Evolutionary conservation across 2,113 vertebrate species (phyloP), one percentile per base, ranked within the genome.

Genomic region (Phyllopteryx taeniolatus): DNA sequence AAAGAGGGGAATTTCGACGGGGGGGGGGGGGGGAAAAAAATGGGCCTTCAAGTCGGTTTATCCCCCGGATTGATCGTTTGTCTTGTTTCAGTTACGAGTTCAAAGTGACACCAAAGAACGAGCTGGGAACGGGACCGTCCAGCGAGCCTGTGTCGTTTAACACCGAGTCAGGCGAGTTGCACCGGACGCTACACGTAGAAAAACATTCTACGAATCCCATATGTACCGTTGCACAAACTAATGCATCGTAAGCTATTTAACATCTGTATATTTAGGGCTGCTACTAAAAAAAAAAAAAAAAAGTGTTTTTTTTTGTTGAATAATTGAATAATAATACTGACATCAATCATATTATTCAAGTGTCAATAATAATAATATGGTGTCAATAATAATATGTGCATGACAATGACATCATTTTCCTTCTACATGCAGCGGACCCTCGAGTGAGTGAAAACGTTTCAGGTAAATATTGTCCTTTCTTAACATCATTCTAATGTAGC

Each of bases 81-180:
- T 67, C 80, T 65, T 67, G 57, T 87, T 76, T 31, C 87, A 99
- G 98, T 84, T 99, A 99, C 60, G 94, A 96, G 87, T 99, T 99
- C 88, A 92, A 89, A 0, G 97, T 99, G 75, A 96, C 94, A 75
- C 93, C 97, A 15, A 95, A 87, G 90, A 99, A 99, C 66, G 95
- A 95, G 62, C 91, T 95, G 22, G 98, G 98, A 70, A 89, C 92
- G 71, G 96, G 98, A 49, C 96, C 98, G 13, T 81, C 91, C 59
- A 98, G 94, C 76, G 94, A 94, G 0, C 87, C 94, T 3, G 95
- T 98, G 85, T 19, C 92, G 33, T 99, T 99, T 74, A 95, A 68
- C 79, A 99, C 98, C 15, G 98, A 99, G 89, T 99, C 98, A 89
- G 98, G 97, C 95, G 94, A 91, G 83, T 79, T 75, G 68, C 15